Evolutionary conservation across 2,113 vertebrate species (phyloP), one percentile per base, ranked within the genome.

Genomic region (Lepidothrix coronata): DNA sequence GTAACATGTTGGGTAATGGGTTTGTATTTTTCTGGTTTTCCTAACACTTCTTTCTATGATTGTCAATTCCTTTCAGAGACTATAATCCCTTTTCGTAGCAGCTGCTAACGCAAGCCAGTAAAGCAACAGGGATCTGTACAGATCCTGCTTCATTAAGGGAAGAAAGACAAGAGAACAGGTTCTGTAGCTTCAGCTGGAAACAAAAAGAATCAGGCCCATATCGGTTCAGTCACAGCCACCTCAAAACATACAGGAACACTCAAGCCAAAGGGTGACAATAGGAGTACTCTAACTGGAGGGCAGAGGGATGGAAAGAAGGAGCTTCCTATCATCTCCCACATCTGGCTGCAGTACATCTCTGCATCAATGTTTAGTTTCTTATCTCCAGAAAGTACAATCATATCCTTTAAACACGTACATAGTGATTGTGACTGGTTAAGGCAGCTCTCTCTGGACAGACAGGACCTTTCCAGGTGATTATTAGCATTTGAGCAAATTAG

Each of bases 151-250:
- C 72, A 89, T 65, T 87, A 86, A 57, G 44, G 15, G 44, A 91
- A 77, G 44, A 86, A 95, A 91, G 24, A 41, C 82, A 70, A 94
- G 33, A 80, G 41, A 96, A 95, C 82, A 86, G 91, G 88, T 95
- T 91, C 67, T 81, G 79, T 67, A 83, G 55, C 88, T 80, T 55
- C 55, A 79, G 74, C 12, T 7, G 5, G 41, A 85, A 91, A 88
- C 25, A 73, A 31, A 85, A 84, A 72, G 15, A 91, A 83, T 73
- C 58, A 74, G 93, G 79, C 35, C 28, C n/a, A 4, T 31, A 37
- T 77, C 31, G 0, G 0, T 59, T 86, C 82, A 72, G 4, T 48
- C 48, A 46, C 24, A 84, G 14, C 52, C 20, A 16, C 39, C 48
- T 6, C 17, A 65, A 86, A 94, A 55, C 14, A 75, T 2, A 51